Base-by-base conservation (phyloP, 2,888 invertebrate species). In the Notodonta dromedarius region DNA sequence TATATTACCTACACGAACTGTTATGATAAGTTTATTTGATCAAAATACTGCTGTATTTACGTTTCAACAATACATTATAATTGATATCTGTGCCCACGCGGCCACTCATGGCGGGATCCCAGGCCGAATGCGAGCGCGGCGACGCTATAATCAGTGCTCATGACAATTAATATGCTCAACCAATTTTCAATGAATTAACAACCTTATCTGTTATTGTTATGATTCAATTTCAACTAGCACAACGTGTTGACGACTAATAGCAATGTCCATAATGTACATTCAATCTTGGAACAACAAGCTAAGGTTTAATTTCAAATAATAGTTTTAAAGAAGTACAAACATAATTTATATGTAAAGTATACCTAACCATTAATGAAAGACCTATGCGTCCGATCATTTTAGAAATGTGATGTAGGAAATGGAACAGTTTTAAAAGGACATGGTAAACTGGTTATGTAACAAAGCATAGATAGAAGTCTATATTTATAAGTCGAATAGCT, bases 381-480 rank as follows among this genome's bases (percentile, higher is more conserved):
- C 24, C 69, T 63, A n/a, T 63, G 44, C 13, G 7, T 7, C 35
- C 0, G 7, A n/a, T 53, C 32, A 11, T 32, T 42, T 59, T 53
- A n/a, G 53, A 11, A 42, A 53, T 32, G 42, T 51, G 7, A 11
- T 8, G 51, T 53, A 55, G 62, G 58, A 58, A 57, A 59, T 59
- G 7, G 8, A 7, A 56, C 7, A 14, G 16, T n/a, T 35, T 35
- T 16, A 4, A 24, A 13, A 65, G 73, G 53, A 65, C 76, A 63
- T 56, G 39, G 8, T 58, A 57, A 14, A 32, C 4, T 71, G 67
- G 71, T 35, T 55, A 0, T 0, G 4, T 3, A 57, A 63, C 69
- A 69, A 69, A 67, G 65, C 66, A 62, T 66, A 60, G 62, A 54
- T 50, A 13, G 56, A n/a, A 57, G 64, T 69, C 56, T 62, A 52